Conservation (phyloP, 2,888 invertebrate genomes). For the Siphlonurus alternatus region DNA sequence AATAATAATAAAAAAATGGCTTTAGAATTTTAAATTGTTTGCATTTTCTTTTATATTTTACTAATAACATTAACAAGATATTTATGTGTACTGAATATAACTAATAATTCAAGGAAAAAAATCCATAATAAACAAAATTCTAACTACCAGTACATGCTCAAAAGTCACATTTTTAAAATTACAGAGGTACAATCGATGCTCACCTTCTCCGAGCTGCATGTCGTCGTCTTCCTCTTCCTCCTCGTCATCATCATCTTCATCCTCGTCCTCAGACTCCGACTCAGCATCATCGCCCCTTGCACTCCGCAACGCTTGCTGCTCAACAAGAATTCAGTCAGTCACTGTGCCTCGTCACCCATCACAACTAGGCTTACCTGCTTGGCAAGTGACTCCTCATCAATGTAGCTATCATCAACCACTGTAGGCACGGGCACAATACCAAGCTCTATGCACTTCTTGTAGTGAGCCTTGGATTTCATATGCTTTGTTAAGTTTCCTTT, state of each 20-base stretch:
- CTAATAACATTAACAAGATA: not conserved
- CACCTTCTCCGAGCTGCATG: constrained; percentile 16
- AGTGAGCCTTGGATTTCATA: constrained; percentile 96
- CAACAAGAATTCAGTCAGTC: not conserved
- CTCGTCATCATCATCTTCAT: constrained; percentile 23
- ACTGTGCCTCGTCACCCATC: not conserved
- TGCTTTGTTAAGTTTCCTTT: constrained; percentile 97
- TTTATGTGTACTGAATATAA: not conserved
- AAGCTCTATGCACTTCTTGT: constrained; percentile 75
- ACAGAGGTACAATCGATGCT: constrained; percentile 1
- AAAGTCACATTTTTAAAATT: too few relatives aligned
- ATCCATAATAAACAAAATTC: too few relatives aligned
- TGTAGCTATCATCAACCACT: constrained; percentile 42
- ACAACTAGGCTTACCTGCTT: constrained; percentile 23
- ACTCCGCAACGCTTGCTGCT: constrained; percentile 17
- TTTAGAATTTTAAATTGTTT: not conserved
- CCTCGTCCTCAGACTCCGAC: constrained; percentile 26
- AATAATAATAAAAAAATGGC: not conserved
- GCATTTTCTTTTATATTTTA: not conserved
- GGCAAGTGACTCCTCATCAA: constrained; percentile 34
- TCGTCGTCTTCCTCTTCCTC: constrained; percentile 25
- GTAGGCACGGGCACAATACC: constrained; percentile 60
- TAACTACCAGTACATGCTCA: too few relatives aligned
- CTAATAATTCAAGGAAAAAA: too few relatives aligned
- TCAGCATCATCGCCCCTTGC: constrained; percentile 21